A percentile compares a stretch with the other conserved stretches of the same genome.
These are phyloP conservation scores for Platysteira castanea DNA, from an alignment of 2,113 vertebrate genomes.

Conservation along the genomic window DNA sequence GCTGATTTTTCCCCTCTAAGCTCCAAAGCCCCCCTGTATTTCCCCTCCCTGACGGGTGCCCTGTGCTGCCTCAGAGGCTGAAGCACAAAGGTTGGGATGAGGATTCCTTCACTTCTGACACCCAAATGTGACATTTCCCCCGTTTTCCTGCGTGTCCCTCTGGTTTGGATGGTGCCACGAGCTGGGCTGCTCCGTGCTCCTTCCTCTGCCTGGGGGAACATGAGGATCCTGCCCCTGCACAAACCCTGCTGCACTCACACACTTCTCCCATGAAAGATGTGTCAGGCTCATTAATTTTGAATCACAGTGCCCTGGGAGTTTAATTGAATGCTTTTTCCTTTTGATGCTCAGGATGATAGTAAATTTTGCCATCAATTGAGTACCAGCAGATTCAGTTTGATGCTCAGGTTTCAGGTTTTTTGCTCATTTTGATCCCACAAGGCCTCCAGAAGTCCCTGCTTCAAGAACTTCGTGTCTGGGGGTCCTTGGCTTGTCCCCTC, in stretches of 20 bases:
- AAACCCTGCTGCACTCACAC: accelerated
- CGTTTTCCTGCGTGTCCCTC: accelerated
- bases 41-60: background rate
- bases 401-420: background rate
- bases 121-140: background rate
- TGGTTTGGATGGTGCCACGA: background rate
- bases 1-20: background rate
- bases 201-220: background rate
- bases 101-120: background rate
- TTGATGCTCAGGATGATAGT: background rate
- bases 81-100: background rate
- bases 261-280: background rate
- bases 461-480: background rate
- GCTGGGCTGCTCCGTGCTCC: background rate
- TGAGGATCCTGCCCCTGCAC: no score
- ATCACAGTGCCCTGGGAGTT: background rate
- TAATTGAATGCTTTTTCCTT: background rate
- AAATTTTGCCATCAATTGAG: background rate
- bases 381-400: background rate
- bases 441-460: background rate
- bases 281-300: background rate
- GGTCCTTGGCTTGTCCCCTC: background rate
- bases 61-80: background rate
- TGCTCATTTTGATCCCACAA: background rate
- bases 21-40: background rate